Base-by-base conservation (phyloP, 2,888 invertebrate species). In the Ophonus ardosiacus region DNA sequence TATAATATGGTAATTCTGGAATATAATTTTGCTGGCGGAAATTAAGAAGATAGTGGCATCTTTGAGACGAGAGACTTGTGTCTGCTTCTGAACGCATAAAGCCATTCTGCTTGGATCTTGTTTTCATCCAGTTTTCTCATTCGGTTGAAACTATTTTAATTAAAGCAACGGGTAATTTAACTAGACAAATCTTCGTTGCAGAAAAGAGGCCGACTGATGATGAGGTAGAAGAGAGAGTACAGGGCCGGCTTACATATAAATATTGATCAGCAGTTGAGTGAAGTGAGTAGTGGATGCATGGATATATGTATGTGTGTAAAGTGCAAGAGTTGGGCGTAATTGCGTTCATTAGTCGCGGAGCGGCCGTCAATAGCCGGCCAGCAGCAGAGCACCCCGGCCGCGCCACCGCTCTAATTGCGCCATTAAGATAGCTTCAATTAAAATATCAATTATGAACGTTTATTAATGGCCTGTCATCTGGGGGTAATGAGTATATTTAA, bases 81-180 rank as follows among this genome's bases (percentile, higher is more conserved):
- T 61, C 21, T 63, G 51, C 21, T 51, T 76, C 76, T 84, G 78
- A 84, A 84, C 76, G 83, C 83, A 83, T 83, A 76, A 83, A 83
- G 79, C 65, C 63, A 78, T 79, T 88, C 85, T 88, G 87, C 88
- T 87, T 85, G 86, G 86, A 87, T 88, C 89, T 89, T 90, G 90
- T 89, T 90, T 89, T 89, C 90, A 89, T 90, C 86, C 90, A 89
- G 89, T 89, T 89, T 89, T 89, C 90, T 89, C 90, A 88, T 90
- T 90, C 89, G 88, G 89, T 89, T 89, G 88, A 89, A 91, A 91
- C 91, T 91, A 91, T 91, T 91, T 91, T 91, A 91, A 91, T 91
- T 91, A 91, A 91, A 90, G 89, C 90, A 89, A 90, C 90, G 90
- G 90, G 91, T 91, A 91, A 91, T 91, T 91, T 90, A 90, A 90